These are phyloP conservation scores for Channa striata DNA, from an alignment of 2,797 vertebrate genomes.

Conservation along the genomic window DNA sequence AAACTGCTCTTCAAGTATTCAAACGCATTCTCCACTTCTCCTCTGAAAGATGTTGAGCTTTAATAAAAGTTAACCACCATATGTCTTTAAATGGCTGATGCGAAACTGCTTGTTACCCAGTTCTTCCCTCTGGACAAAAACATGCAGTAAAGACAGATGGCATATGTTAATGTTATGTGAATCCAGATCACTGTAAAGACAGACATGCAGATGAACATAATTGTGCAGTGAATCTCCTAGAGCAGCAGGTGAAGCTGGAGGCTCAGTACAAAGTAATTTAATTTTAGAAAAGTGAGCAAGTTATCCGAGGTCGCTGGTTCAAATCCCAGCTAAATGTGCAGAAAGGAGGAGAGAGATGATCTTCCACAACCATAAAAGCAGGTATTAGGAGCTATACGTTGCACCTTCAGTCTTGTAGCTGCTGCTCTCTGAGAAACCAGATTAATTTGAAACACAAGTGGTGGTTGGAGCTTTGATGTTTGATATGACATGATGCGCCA, in stretches of 20 bases:
- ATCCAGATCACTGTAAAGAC: conserved; percentile 36
- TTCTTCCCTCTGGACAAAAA: conserved; percentile 50
- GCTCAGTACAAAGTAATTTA: conserved; percentile 6
- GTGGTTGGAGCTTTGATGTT: conserved; percentile 53
- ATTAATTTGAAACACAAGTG: conserved; percentile 24
- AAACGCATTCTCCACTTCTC: not conserved
- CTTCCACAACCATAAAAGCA: conserved; percentile 22
- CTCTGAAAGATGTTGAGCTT: conserved; percentile 41
- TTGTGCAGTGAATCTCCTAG: conserved; percentile 33
- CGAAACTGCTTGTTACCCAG: conserved; percentile 44
- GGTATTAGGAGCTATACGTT: conserved; percentile 20
- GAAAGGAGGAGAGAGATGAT: conserved; percentile 10
- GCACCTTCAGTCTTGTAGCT: conserved; percentile 19
- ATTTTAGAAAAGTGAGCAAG: conserved; percentile 18
- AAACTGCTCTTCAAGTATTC: not conserved
- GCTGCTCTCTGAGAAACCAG: conserved; percentile 31
- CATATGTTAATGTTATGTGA: conserved; percentile 25
- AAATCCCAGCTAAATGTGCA: conserved; percentile 32
- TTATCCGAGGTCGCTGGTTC: conserved; percentile 29
- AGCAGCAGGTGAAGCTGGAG: conserved; percentile 51
- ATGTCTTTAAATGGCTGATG: conserved; percentile 43
- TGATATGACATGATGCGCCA: conserved; percentile 46
- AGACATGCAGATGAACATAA: conserved; percentile 32
- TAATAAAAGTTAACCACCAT: conserved; percentile 58
- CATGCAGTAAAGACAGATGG: conserved; percentile 60